Base-by-base conservation (phyloP, 2,113 vertebrate species). In the Nyctibius bracteatus region DNA sequence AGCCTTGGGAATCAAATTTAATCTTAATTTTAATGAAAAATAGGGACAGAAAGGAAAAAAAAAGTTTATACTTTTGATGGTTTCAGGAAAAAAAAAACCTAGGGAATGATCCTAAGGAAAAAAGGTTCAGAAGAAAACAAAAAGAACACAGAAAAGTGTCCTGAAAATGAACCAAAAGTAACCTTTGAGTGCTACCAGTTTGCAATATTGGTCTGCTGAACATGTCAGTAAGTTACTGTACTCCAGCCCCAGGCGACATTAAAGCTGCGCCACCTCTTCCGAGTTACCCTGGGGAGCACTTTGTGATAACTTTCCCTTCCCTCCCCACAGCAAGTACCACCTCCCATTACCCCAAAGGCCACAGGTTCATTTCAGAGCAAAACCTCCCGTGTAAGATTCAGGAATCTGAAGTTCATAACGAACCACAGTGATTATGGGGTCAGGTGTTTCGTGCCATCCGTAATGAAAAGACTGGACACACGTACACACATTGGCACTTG, bases 181-280 rank as follows among this genome's bases (percentile, higher is more conserved):
- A 37, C 12, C 10, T 84, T 7, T 91, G 47, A 73, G 52, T 62
- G n/a, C n/a, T 55, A 7, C 8, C 41, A 23, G 14, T 33, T 52
- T 54, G 15, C 25, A 43, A 30, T 17, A 24, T 12, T 58, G 58
- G 22, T 57, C 30, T 81, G 41, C 67, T 61, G 84, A 47, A 66
- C 46, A 43, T 27, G 13, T 39, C 62, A 16, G 22, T 24, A 49
- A 46, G 24, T 35, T 52, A 21, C 61, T 37, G 59, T 30, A 14
- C 23, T 52, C 31, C 2, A 1, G 62, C 31, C 28, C 4, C 37
- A 25, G n/a, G 62, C 0, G 0, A 28, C 15, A 14, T 16, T 30
- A 16, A 58, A 65, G 37, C 61, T 66, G 4, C 66, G 13, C 43
- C 24, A 61, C 27, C 47, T 58, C 62, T 47, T 52, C 57, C 4